These are phyloP conservation scores for Calyptomena viridis DNA, from an alignment of 2,113 vertebrate species.

Conservation along the genomic window DNA sequence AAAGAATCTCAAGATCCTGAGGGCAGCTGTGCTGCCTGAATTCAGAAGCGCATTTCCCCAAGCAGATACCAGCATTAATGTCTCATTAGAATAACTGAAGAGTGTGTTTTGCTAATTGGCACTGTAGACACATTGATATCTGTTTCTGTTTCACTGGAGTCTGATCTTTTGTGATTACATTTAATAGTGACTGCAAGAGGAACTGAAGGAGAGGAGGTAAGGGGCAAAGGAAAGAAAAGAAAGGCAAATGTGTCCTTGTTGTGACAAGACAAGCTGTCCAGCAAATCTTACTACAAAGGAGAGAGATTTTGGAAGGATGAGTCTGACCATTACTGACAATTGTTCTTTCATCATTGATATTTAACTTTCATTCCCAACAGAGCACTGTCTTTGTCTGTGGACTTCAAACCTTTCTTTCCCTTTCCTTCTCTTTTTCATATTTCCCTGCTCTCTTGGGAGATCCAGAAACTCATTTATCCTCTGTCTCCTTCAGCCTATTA, in stretches of 20 bases:
- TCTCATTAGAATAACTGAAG: constrained; percentile 11
- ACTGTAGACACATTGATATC: neutral
- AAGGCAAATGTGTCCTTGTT: neutral
- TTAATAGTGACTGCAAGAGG: neutral
- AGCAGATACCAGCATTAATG: neutral
- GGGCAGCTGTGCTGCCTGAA: neutral
- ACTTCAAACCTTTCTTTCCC: neutral
- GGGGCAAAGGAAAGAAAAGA: neutral
- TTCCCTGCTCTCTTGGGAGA: neutral
- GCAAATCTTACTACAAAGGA: constrained; percentile 4
- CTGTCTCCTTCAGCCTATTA: neutral
- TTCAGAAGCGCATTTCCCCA: neutral
- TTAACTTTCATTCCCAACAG: constrained; percentile 1
- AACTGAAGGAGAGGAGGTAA: neutral
- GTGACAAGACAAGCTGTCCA: neutral
- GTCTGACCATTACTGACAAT: neutral
- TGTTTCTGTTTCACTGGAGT: neutral
- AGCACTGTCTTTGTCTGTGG: neutral
- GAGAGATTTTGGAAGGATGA: constrained; percentile 5
- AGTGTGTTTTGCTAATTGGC: neutral
- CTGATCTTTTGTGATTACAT: constrained; percentile 1
- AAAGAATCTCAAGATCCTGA: neutral
- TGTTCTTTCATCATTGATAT: constrained; percentile 9
- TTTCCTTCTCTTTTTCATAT: neutral
- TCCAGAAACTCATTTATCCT: neutral